Conservation (phyloP, 2,113 vertebrate species). For the Clarias magur region DNA sequence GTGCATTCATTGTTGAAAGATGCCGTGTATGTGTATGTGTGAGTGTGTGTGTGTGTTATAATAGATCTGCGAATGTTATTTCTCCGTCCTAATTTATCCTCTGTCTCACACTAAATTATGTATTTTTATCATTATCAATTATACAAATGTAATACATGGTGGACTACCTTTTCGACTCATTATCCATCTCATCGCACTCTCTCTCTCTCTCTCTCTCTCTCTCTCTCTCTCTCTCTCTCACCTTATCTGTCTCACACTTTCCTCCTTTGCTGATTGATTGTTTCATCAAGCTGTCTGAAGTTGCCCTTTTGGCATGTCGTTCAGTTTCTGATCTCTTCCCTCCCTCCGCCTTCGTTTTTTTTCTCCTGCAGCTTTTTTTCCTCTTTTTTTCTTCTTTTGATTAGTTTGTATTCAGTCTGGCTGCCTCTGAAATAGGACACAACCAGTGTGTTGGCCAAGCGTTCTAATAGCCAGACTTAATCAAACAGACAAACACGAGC, state of each 20-base stretch:
- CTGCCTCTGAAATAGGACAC: constrained; percentile 54
- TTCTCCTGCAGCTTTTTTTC: constrained; percentile 27
- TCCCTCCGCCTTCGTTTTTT: neutral
- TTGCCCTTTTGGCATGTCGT: constrained; percentile 53
- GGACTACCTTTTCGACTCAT: neutral
- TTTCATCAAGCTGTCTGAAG: constrained; percentile 45
- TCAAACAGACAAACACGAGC: constrained; percentile 73
- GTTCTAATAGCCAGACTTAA: constrained; percentile 74
- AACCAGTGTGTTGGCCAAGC: constrained; percentile 49
- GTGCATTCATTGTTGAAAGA: constrained; percentile 54
- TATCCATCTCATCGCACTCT: neutral
- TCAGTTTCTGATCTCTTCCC: constrained; percentile 55
- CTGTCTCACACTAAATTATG: constrained; percentile 14
- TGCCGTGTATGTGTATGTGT: neutral
- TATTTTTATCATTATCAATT: constrained; percentile 14
- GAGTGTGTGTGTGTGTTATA: neutral
- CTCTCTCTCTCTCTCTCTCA: no score
- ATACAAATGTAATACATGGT: constrained; percentile 1
- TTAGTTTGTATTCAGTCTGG: constrained; percentile 69
- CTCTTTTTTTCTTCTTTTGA: constrained; percentile 44
- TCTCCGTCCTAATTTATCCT: constrained; percentile 16
- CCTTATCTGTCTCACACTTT: constrained; percentile 47
- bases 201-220: no score
- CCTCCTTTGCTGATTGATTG: constrained; percentile 61
- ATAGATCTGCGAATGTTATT: neutral